A percentile compares a stretch with the other conserved stretches of the same genome.
These are phyloP conservation scores for Globodera rostochiensis DNA, from an alignment of 1,140 invertebrate genomes.

Conservation along the genomic window DNA sequence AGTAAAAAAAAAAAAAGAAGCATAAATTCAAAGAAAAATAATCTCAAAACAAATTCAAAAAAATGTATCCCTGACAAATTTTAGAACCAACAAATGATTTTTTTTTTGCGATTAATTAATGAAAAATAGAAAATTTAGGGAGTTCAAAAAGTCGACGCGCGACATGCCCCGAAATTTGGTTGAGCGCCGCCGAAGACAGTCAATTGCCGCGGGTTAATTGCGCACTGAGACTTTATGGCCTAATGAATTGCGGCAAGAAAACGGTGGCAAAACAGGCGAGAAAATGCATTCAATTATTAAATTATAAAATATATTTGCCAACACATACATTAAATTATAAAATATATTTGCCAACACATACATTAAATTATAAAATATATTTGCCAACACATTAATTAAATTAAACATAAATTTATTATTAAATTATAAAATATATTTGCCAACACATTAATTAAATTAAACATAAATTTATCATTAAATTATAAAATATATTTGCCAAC, in stretches of 20 bases:
- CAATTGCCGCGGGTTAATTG: conserved; percentile 30
- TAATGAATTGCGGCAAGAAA: conserved; percentile 50
- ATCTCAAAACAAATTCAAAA: not conserved
- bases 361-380: too few relatives aligned
- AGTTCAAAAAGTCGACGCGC: conserved; percentile 43
- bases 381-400: too few relatives aligned
- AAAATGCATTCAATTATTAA: not conserved
- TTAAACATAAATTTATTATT: too few relatives aligned
- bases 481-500: too few relatives aligned
- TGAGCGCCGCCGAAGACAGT: conserved; percentile 44
- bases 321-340: too few relatives aligned
- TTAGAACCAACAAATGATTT: too few relatives aligned
- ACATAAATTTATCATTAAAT: too few relatives aligned
- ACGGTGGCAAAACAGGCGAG: conserved; percentile 38
- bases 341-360: too few relatives aligned
- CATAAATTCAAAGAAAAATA: not conserved
- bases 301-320: too few relatives aligned
- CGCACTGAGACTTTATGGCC: conserved; percentile 44
- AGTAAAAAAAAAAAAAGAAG: not conserved
- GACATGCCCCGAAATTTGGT: conserved; percentile 56
- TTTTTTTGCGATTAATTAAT: conserved; percentile 20
- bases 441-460: too few relatives aligned
- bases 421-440: too few relatives aligned
- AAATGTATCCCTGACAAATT: too few relatives aligned
- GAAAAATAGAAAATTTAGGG: conserved; percentile 29